Evolutionary conservation across 2,888 invertebrate species (phyloP), one percentile per base, ranked within the genome.

Genomic region (Parasteatoda lunata): DNA sequence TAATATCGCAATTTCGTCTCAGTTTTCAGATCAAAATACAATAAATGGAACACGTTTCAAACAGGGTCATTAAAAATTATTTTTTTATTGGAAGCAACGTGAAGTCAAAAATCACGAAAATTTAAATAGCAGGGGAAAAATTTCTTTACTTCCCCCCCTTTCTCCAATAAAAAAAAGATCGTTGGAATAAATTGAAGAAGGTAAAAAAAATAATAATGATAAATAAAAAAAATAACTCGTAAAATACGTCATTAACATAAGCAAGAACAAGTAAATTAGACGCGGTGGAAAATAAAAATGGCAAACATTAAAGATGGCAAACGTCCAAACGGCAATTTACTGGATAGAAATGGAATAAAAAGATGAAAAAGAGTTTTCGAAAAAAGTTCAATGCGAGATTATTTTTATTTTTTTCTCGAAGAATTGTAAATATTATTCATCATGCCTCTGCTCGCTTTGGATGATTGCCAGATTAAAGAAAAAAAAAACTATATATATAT

Each of bases 311-410:
- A 76, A 76, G 64, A 82, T 82, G 76, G 75, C 82, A 69, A 69
- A 82, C 59, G 69, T 76, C 82, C 82, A 82, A 82, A 82, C 82
- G 76, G 59, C 76, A 82, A 82, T 82, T 82, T 82, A 76, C 69
- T 76, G 70, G 76, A 70, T 82, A 47, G 70, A 75, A 69, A 76
- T 82, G 69, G 76, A 82, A 59, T 72, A 15, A 68, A 69, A 45
- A 71, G 64, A 59, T 69, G 30, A 8, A 69, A 30, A 51, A 11
- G 52, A 13, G 15, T n/a, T 49, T 68, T 72, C 65, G 15, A 59
- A 71, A 66, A 52, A 64, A 82, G 76, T 76, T 76, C 70, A 70
- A 82, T 76, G 68, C 70, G 13, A 75, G 68, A 52, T 49, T 48
- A 70, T 8, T 82, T 82, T 81, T 82, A 51, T 68, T 81, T 70